phyloP scores from a whole-genome alignment of 2,797 vertebrate species.

The Amazona finschi region DNA sequence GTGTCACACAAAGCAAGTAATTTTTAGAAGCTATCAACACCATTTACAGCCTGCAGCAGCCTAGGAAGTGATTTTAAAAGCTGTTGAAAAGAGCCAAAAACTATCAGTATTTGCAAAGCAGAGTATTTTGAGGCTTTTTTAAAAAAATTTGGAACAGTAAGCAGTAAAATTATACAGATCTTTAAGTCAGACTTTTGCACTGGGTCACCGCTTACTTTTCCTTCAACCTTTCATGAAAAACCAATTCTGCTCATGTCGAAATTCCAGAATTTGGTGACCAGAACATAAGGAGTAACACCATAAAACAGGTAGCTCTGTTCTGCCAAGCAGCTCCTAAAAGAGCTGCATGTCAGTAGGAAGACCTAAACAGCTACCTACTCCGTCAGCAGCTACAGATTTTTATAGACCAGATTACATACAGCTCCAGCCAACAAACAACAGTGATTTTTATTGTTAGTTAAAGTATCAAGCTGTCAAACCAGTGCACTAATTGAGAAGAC shows the following conservation, averaged over 20 bases:
- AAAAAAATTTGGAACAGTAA: background rate
- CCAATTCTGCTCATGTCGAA: background rate
- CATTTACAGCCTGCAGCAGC: background rate
- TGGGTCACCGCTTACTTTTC: background rate
- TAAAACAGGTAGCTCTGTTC: background rate
- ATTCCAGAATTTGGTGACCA: background rate
- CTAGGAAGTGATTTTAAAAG: background rate
- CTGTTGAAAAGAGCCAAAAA: background rate
- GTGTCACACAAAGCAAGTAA: background rate
- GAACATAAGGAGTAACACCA: accelerated
- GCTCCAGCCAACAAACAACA: background rate
- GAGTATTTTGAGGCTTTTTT: background rate
- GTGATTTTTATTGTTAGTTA: background rate
- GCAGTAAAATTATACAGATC: background rate
- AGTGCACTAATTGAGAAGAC: background rate
- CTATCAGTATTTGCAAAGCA: background rate
- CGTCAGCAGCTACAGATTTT: background rate
- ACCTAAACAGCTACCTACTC: background rate
- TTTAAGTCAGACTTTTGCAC: background rate
- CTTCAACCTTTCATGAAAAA: background rate
- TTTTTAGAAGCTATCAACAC: background rate
- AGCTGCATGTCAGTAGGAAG: background rate
- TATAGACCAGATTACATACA: background rate
- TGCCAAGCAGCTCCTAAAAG: background rate
- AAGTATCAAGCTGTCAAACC: background rate